Evolutionary conservation across 2,888 invertebrate species (phyloP).

Genomic region (Scrobipalpa costella): DNA sequence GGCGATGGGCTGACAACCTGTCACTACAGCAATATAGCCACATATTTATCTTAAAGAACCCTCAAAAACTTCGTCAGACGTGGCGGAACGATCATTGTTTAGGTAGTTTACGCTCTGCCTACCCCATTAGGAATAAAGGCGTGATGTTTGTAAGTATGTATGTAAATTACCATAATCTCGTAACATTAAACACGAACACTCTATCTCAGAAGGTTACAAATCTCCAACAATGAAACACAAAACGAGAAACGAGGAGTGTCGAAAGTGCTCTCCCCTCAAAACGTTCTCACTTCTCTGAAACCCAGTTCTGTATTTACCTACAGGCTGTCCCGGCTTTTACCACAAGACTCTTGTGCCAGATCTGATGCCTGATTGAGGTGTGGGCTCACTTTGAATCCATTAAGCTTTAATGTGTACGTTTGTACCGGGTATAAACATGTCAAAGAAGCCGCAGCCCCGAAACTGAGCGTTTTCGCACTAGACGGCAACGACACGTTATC

Average conservation of each 20-base stretch:
- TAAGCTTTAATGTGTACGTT: slow-evolving; percentile 25
- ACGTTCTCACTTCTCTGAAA: background rate
- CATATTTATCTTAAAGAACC: too few species aligned
- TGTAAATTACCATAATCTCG: background rate
- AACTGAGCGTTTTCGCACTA: too few species aligned
- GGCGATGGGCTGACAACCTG: too few species aligned
- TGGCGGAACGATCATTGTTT: too few species aligned
- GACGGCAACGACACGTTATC: too few species aligned
- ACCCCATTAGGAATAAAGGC: too few species aligned
- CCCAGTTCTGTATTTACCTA: background rate
- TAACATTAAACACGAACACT: background rate
- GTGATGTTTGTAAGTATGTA: background rate
- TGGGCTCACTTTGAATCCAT: slow-evolving; percentile 26
- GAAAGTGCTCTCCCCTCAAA: background rate
- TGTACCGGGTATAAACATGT: background rate
- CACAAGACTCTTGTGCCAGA: slow-evolving; percentile 41
- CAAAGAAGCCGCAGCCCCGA: too few species aligned
- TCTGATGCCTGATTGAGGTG: slow-evolving; percentile 25
- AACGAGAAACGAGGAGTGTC: background rate
- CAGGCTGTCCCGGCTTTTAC: slow-evolving; percentile 36
- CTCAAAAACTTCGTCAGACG: too few species aligned
- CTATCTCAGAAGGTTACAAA: background rate
- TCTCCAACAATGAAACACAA: background rate
- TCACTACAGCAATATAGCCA: too few species aligned
- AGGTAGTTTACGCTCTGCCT: too few species aligned